Conservation (phyloP, 2,888 invertebrate genomes). For the Drosophila eohydei region DNA sequence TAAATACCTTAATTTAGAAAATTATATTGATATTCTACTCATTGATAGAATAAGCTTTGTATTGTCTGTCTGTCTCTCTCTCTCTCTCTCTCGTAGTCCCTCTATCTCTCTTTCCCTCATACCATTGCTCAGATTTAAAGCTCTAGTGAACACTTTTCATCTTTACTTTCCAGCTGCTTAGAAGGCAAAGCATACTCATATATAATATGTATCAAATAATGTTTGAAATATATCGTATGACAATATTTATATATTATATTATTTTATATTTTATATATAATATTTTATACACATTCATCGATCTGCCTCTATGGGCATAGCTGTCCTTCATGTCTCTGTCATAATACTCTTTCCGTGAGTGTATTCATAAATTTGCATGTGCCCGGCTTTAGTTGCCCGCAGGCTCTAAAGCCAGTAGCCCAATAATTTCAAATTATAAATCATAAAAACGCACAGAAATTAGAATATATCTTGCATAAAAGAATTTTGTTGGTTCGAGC, state of each 20-base stretch:
- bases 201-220: no score
- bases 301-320: no score
- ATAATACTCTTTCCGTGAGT: conserved; percentile 5
- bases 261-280: not conserved
- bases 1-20: no score
- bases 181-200: no score
- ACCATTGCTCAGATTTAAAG: no score
- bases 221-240: no score
- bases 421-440: conserved; percentile 76
- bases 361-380: conserved; percentile 64
- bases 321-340: not conserved
- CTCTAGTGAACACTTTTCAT: no score
- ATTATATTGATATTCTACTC: no score
- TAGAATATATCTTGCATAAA: conserved; percentile 64
- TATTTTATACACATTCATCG: not conserved
- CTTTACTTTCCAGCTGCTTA: no score
- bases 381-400: conserved; percentile 28
- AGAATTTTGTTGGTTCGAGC: conserved; percentile 14
- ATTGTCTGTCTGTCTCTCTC: not conserved
- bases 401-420: conserved; percentile 70
- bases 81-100: not conserved
- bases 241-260: not conserved
- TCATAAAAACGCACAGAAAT: conserved; percentile 70
- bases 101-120: not conserved
- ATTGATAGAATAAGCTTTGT: not conserved